These are phyloP conservation scores for Scolanthus callimorphus DNA, from an alignment of 92 coral and sea anemone genomes.

Conservation along the genomic window DNA sequence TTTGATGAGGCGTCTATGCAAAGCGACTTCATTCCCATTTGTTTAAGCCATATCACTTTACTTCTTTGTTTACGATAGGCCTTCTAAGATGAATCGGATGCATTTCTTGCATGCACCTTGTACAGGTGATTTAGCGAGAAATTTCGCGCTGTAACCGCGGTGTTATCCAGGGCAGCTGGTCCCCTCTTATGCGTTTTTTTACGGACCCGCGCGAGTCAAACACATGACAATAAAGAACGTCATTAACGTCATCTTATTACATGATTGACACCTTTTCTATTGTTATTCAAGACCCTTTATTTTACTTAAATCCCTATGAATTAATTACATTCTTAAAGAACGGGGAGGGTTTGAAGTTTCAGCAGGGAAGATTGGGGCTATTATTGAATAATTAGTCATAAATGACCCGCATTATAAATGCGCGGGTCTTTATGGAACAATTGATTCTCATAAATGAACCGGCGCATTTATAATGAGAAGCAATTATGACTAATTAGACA, in stretches of 20 bases:
- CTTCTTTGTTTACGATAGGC: slow-evolving; percentile 27
- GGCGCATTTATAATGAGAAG: too few relatives aligned
- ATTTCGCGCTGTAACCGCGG: slow-evolving; percentile 36
- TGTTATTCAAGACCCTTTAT: too few relatives aligned
- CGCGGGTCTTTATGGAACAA: too few relatives aligned
- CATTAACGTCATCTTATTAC: slow-evolving; percentile 1
- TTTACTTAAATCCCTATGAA: too few relatives aligned
- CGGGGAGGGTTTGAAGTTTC: too few relatives aligned
- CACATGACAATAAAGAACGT: slow-evolving; percentile 21
- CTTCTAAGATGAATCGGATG: slow-evolving; percentile 38
- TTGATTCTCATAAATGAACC: too few relatives aligned
- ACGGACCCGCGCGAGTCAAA: slow-evolving; percentile 49
- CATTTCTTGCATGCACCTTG: slow-evolving; percentile 27
- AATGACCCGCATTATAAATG: too few relatives aligned
- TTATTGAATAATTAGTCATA: too few relatives aligned
- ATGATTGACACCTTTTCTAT: too few relatives aligned
- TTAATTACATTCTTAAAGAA: too few relatives aligned
- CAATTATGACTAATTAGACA: too few relatives aligned
- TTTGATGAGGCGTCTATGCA: slow-evolving; percentile 29
- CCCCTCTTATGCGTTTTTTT: slow-evolving; percentile 33
- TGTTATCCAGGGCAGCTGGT: slow-evolving; percentile 69
- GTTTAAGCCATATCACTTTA: slow-evolving; percentile 36
- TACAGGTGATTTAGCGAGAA: slow-evolving; percentile 29
- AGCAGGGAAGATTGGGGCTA: too few relatives aligned
- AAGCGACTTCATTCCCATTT: slow-evolving; percentile 28